Evolutionary conservation across 2,888 invertebrate species (phyloP), one percentile per base, ranked within the genome.

Genomic region (Papilio demoleus): DNA sequence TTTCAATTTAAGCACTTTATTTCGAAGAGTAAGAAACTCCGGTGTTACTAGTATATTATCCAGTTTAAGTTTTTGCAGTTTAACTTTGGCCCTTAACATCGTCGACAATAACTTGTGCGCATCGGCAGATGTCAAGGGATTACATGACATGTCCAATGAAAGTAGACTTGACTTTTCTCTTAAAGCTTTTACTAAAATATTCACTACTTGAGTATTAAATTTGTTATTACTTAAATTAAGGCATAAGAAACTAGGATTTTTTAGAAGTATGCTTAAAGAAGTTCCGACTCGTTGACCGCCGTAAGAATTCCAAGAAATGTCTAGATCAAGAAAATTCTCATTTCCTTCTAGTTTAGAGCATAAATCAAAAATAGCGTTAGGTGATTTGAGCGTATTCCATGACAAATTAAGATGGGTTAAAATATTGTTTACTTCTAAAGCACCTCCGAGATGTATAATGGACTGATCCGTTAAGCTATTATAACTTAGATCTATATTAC

Each of bases 141-240:
- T 88, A 65, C 71, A 75, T 0, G 88, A 88, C 14, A 88, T 64
- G 68, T 87, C 76, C 62, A 87, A 70, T 1, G 78, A 79, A 2
- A 67, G 56, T 0, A 87, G 69, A 19, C 74, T 75, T n/a, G 72
- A 74, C 1, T 79, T 78, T 4, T 70, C 73, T 0, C 36, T 4
- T 47, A 86, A 70, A 69, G 71, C 75, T 1, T 19, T 42, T 2
- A 67, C 74, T 14, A 86, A 78, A 1, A 70, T 65, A 19, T 50
- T 75, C 3, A 81, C 72, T 36, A 79, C 76, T 9, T 68, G 68
- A 0, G 72, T 74, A 22, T 69, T 61, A 1, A 82, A 60, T 53
- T 70, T 78, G 65, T 83, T 83, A 66, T 80, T 81, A 56, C 75
- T 76, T 12, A 82, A 59, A 70, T 78, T 68, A 31, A 83, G 67